These are phyloP conservation scores for pig (Sus scrofa) DNA, from an alignment of 2,113 vertebrate genomes.

Conservation along the genomic window T2T-Sscrofa CM000815.6:116050001-116050500, in stretches of 20 bases:
- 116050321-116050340: not conserved
- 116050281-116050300: not conserved
- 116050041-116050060: not conserved
- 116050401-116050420: not conserved
- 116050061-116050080: not conserved
- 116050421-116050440: not conserved
- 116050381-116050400: not conserved
- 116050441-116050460: not conserved
- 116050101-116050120: not conserved
- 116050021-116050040: not conserved
- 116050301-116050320: not conserved
- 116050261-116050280: not conserved
- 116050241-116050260: not conserved
- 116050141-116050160: not conserved
- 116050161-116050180: not conserved
- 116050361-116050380: not conserved
- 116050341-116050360: not conserved
- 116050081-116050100: not conserved
- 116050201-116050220: slow-evolving; percentile 5
- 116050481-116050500: not conserved
- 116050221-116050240: not conserved
- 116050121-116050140: not conserved
- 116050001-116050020: not conserved
- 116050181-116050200: not conserved
- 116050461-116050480: not conserved